Evolutionary conservation across 2,113 vertebrate genomes (phyloP).

Genomic region (Corynorhinus townsendii): DNA sequence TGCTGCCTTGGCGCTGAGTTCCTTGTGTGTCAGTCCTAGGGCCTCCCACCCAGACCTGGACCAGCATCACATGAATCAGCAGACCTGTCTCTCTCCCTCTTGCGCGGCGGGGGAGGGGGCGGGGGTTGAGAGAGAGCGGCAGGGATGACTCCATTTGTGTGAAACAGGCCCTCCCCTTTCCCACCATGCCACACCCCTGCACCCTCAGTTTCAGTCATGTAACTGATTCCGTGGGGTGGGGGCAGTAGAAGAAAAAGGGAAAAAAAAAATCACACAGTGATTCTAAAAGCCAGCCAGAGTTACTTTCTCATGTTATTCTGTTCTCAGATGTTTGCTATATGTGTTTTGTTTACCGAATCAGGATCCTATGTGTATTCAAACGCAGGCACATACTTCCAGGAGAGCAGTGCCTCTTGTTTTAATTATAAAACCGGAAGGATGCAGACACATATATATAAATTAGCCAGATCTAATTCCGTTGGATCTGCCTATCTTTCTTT

Average conservation of each 20-base stretch:
- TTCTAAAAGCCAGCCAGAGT: neutral
- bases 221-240: neutral
- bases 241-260: neutral
- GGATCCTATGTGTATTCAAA: neutral
- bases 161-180: neutral
- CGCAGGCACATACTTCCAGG: neutral
- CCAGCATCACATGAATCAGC: rapidly evolving
- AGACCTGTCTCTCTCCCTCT: neutral
- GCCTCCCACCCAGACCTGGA: neutral
- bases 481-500: neutral
- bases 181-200: rapidly evolving
- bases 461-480: neutral
- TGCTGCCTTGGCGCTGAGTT: neutral
- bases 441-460: neutral
- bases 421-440: neutral
- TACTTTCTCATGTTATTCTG: neutral
- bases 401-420: neutral
- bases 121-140: rapidly evolving
- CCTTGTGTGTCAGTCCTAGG: neutral
- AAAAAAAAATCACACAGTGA: neutral
- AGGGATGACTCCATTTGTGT: neutral
- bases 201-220: neutral
- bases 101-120: rapidly evolving
- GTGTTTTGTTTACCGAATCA: neutral
- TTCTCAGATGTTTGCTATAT: neutral